phyloP scores from a whole-genome alignment of 2,888 invertebrate species.

The Caprella mutica region DNA sequence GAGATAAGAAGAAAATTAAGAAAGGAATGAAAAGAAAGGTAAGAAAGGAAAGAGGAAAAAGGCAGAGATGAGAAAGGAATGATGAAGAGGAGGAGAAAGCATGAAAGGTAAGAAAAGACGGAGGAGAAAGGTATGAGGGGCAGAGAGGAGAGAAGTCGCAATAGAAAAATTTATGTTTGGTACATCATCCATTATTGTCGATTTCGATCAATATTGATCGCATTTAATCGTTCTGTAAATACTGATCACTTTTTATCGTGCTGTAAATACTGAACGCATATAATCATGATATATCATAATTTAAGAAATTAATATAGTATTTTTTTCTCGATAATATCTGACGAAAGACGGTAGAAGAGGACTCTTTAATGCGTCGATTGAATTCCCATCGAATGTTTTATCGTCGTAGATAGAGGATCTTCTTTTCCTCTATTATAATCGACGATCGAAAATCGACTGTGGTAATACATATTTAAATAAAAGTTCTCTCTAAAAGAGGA shows the following conservation, averaged over 20 bases:
- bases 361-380: no score
- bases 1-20: neutral
- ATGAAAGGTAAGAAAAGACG: neutral
- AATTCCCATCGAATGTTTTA: no score
- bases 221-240: neutral
- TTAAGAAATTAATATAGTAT: neutral
- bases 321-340: no score
- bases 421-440: no score
- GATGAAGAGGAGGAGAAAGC: neutral
- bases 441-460: no score
- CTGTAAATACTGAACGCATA: neutral
- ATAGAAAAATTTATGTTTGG: neutral
- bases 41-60: neutral
- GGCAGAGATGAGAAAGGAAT: neutral
- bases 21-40: neutral
- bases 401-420: no score
- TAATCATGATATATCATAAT: neutral
- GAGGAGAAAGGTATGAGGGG: neutral
- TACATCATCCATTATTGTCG: neutral
- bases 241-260: neutral
- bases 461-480: no score
- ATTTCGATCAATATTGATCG: neutral
- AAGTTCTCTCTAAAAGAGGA: no score
- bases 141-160: neutral
- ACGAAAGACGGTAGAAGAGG: no score